Percentiles rank a stretch among this genome's conserved stretches.
Conservation (phyloP, 1,140 invertebrate species). For the Papilio aristodemus region DNA sequence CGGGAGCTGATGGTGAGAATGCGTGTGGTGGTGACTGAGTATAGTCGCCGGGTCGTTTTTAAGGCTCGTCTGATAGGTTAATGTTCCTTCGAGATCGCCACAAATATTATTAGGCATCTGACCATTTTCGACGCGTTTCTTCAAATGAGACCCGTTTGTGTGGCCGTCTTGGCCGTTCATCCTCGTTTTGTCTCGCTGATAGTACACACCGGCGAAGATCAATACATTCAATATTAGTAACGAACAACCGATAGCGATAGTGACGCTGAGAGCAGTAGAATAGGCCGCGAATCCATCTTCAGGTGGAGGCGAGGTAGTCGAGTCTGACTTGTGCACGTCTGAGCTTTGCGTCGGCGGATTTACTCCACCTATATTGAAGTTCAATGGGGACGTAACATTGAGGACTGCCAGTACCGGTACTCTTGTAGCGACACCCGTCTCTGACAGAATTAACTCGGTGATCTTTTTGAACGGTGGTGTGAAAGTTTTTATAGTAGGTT, state of each 20-base stretch:
- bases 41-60: constrained; percentile 85
- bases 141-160: constrained; percentile 80
- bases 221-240: constrained; percentile 94
- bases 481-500: constrained; percentile 79
- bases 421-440: constrained; percentile 67
- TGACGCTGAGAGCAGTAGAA: constrained; percentile 93
- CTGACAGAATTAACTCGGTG: constrained; percentile 78
- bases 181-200: constrained; percentile 92
- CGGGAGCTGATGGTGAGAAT: constrained; percentile 88
- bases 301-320: constrained; percentile 81
- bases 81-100: constrained; percentile 86
- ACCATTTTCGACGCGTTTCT: constrained; percentile 90
- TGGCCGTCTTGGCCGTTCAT: constrained; percentile 82
- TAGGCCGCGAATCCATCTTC: constrained; percentile 93
- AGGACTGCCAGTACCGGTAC: constrained; percentile 69
- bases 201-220: constrained; percentile 96
- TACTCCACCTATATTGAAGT: constrained; percentile 68
- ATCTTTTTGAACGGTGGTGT: constrained; percentile 79
- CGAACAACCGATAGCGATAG: constrained; percentile 96
- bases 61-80: constrained; percentile 83
- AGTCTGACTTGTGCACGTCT: constrained; percentile 70
- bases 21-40: constrained; percentile 84
- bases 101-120: constrained; percentile 92
- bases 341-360: constrained; percentile 59
- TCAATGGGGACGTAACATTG: constrained; percentile 70